A percentile compares a stretch with the other conserved stretches of the same genome.
These are phyloP conservation scores for Syritta pipiens DNA, from an alignment of 2,888 invertebrate genomes.

Conservation along the genomic window DNA sequence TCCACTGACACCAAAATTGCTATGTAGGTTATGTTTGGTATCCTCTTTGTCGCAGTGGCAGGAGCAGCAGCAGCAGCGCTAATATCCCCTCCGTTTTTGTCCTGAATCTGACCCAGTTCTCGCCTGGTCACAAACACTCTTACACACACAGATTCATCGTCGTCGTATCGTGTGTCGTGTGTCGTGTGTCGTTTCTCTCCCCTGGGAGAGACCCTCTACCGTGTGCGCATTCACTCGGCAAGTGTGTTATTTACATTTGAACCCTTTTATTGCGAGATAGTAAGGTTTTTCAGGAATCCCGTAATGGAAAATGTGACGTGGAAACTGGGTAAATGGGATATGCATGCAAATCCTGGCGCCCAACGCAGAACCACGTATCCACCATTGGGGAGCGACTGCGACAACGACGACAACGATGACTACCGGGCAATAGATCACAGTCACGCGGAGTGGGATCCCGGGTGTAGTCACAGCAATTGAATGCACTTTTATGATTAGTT, in stretches of 20 bases:
- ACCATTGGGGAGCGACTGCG: too few species aligned
- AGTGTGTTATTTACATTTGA: constrained; percentile 60
- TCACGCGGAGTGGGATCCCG: background rate
- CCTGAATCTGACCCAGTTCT: constrained; percentile 57
- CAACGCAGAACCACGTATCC: too few species aligned
- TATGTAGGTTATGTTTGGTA: constrained; percentile 63
- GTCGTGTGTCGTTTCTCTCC: too few species aligned
- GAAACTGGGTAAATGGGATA: constrained; percentile 59
- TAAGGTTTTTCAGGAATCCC: constrained; percentile 37
- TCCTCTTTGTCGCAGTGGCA: constrained; percentile 39
- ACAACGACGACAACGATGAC: constrained; percentile 10
- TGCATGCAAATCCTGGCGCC: constrained; percentile 43
- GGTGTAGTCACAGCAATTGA: constrained; percentile 44
- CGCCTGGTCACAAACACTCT: constrained; percentile 33
- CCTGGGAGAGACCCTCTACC: constrained; percentile 36
- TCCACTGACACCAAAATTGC: constrained; percentile 59
- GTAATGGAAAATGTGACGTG: constrained; percentile 32
- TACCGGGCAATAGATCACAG: constrained; percentile 54
- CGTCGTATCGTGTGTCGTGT: too few species aligned
- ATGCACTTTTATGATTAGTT: constrained; percentile 63
- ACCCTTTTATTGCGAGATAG: constrained; percentile 52
- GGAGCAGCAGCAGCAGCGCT: constrained; percentile 15
- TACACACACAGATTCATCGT: too few species aligned
- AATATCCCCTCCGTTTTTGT: constrained; percentile 22
- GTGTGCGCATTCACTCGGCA: constrained; percentile 47